Percentiles rank a stretch among this genome's conserved stretches.
phyloP scores from a whole-genome alignment of 2,888 invertebrate genomes.

The Thalpophila matura region DNA sequence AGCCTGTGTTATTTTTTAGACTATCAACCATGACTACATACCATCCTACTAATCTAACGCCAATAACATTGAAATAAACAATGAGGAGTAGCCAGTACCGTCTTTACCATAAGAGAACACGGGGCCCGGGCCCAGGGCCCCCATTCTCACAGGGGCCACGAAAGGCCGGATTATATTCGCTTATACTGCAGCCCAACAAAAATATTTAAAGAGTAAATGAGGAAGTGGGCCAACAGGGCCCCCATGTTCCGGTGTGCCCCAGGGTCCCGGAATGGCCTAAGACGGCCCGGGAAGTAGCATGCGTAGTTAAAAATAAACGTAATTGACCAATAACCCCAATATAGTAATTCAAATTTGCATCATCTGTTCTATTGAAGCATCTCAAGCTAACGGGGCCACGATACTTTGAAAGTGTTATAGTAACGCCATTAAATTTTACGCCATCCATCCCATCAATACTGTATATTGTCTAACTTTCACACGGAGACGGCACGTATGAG shows the following conservation, averaged over 20 bases:
- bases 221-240: too few relatives aligned
- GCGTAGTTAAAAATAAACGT: slow-evolving; percentile 10
- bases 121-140: too few relatives aligned
- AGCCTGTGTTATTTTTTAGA: slow-evolving; percentile 13
- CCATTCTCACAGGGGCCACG: too few relatives aligned
- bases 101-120: too few relatives aligned
- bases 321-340: slow-evolving; percentile 30
- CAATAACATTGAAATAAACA: slow-evolving; percentile 14
- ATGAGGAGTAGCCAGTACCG: too few relatives aligned
- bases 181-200: too few relatives aligned
- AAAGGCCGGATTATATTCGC: too few relatives aligned
- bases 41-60: neutral
- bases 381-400: slow-evolving; percentile 31
- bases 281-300: too few relatives aligned
- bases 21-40: neutral
- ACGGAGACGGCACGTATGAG: slow-evolving; percentile 42
- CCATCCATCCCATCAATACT: slow-evolving; percentile 53
- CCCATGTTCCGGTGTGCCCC: too few relatives aligned
- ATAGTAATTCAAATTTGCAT: slow-evolving; percentile 24
- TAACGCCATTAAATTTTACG: slow-evolving; percentile 55
- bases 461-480: slow-evolving; percentile 60
- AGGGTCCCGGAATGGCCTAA: too few relatives aligned
- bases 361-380: neutral
- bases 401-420: slow-evolving; percentile 56
- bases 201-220: too few relatives aligned